Base-by-base conservation (phyloP, 2,797 vertebrate genomes). In the Typhlichthys eigenmanni region DNA sequence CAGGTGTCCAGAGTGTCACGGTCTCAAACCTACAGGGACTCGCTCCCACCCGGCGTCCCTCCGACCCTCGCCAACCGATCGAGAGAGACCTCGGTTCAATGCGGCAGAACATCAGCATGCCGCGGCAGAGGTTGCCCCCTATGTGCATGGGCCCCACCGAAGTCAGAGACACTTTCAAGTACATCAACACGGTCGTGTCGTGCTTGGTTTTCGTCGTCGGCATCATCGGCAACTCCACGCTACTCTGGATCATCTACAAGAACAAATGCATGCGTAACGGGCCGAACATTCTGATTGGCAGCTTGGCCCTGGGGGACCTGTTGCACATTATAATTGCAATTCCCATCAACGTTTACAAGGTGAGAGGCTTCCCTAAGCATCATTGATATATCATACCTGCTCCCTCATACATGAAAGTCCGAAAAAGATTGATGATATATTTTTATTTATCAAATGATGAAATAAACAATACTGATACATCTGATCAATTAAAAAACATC, bases 191-290 rank as follows among this genome's bases (percentile, higher is more conserved):
- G 0, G 91, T 95, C 64, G 93, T 98, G 57, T 96, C 95, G 47
- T 96, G 95, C 75, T 82, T 97, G 6, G 96, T 99, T 71, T 98
- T 98, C 58, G 92, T 96, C 12, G 86, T 96, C 46, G 98, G 98
- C 16, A 95, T 98, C 74, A 95, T 98, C 48, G 98, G 98, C 7
- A 99, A 99, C 80, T 94, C 95, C 69, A 96, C 96, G 0, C 90
- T 99, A 51, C 85, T 99, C 72, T 88, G 94, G 13, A 99, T 99
- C 88, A 99, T 99, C 89, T 98, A 96, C 78, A 96, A 96, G 86
- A 97, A 98, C 76, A 98, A 98, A 84, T 95, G 94, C 85, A 99
- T 99, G 98, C 87, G 95, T 34, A 99, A 97, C 0, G 96, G 97
- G 16, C 96, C 96, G 3, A 99, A 99, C 82, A 94, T 98, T 73